Evolutionary conservation across 1,140 invertebrate genomes (phyloP).

Genomic region (Parasteatoda tepidariorum): DNA sequence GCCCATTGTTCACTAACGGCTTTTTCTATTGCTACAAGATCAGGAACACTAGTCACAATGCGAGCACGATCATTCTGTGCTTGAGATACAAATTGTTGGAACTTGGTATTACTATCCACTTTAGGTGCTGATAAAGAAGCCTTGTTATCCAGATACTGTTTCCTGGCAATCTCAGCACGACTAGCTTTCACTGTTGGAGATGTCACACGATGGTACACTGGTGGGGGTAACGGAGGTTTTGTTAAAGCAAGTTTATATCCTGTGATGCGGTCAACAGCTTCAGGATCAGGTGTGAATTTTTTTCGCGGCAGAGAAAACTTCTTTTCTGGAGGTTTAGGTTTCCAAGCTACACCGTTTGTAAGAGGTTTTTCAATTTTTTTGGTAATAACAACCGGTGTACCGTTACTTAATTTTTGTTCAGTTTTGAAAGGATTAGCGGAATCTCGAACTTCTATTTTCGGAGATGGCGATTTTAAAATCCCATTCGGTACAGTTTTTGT

Average conservation of each 20-base stretch:
- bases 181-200: neutral
- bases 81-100: conserved; percentile 42
- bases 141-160: conserved; percentile 37
- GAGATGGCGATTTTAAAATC: conserved; percentile 42
- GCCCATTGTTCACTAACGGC: conserved; percentile 48
- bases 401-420: conserved; percentile 2
- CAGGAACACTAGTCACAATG: conserved; percentile 44
- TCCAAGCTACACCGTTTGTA: neutral
- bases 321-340: neutral
- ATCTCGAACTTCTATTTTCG: conserved; percentile 5
- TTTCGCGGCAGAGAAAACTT: neutral
- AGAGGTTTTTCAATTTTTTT: neutral
- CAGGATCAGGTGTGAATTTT: conserved; percentile 51
- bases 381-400: neutral
- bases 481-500: conserved; percentile 36
- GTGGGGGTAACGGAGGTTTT: conserved; percentile 37
- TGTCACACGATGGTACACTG: neutral
- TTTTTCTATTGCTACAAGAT: conserved; percentile 37
- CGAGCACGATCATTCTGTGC: conserved; percentile 41
- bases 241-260: conserved; percentile 46
- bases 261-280: conserved; percentile 53
- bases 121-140: neutral
- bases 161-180: conserved; percentile 24
- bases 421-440: conserved; percentile 34
- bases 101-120: conserved; percentile 18